Evolutionary conservation across 2,888 invertebrate genomes (phyloP), one percentile per base, ranked within the genome.

Genomic region (Sylvicola fuscatus): DNA sequence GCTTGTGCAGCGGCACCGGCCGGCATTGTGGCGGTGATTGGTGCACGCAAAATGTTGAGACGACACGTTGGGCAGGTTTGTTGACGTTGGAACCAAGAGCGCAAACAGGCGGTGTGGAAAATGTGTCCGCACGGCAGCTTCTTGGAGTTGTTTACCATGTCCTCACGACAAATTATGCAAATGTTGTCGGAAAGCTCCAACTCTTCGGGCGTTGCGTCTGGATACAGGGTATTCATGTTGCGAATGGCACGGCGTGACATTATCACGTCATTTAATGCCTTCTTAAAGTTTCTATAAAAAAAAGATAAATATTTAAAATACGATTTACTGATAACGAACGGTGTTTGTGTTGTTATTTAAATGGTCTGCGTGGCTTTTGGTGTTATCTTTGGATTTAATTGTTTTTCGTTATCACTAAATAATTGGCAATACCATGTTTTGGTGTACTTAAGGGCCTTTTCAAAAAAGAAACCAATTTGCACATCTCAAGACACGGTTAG

Each of bases 61-160:
- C 95, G 72, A 55, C 98, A 99, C 3, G 98, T 99, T 2, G 98
- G 98, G 53, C 98, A 99, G 3, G 98, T 98, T 63, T 99, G 98
- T 56, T 99, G 98, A 7, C 98, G 73, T 62, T 98, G 98, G 64
- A 99, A 99, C 98, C 98, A 99, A 28, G 93, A 90, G 34, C 97
- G 75, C 37, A 98, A 67, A 59, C 98, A 98, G 37, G 86, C 82
- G 32, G 93, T 86, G 61, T 99, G 98, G 67, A 99, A 98, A 50
- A 99, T 97, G 59, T 99, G 98, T 56, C 92, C 92, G 62, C 98
- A 99, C 1, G 98, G 97, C 43, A 99, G 61, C 54, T 95, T 97
- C 61, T 99, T 98, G 29, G 93, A 81, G 35, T 72, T 76, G 42
- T 66, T 61, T 3, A 68, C 55, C 72, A 73, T 73, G 48, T 72